Conservation (phyloP, 2,797 vertebrate genomes). For the Gadopsis bispinosus region DNA sequence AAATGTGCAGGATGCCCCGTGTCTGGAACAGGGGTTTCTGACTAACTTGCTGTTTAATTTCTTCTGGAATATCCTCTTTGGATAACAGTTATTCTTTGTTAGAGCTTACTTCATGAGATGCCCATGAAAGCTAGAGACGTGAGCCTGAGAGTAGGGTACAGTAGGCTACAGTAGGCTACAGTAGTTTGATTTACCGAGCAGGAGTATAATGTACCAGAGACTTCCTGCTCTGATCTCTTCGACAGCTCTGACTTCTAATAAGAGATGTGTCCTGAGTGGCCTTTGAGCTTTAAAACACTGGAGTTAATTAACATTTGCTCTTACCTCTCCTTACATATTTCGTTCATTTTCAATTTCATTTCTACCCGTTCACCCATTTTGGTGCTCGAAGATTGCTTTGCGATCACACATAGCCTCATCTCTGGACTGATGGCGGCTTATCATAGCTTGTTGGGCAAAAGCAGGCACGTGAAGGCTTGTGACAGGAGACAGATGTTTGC, state of each 20-base stretch:
- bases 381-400: constrained; percentile 37
- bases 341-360: constrained; percentile 74
- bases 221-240: constrained; percentile 64
- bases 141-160: constrained; percentile 54
- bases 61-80: not conserved
- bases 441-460: constrained; percentile 66
- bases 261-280: constrained; percentile 76
- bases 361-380: constrained; percentile 58
- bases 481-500: constrained; percentile 84
- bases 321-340: constrained; percentile 70
- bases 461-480: constrained; percentile 71
- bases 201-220: constrained; percentile 68
- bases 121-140: constrained; percentile 46
- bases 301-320: constrained; percentile 85
- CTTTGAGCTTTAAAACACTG: constrained; percentile 80
- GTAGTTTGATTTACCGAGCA: constrained; percentile 76
- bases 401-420: constrained; percentile 45
- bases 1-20: not conserved
- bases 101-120: constrained; percentile 40
- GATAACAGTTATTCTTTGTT: constrained; percentile 48
- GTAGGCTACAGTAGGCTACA: constrained; percentile 34
- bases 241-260: constrained; percentile 70
- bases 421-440: constrained; percentile 67
- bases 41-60: constrained; percentile 4
- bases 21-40: not conserved